phyloP scores from a whole-genome alignment of 2,113 vertebrate genomes.

The Neomonachus schauinslandi region DNA sequence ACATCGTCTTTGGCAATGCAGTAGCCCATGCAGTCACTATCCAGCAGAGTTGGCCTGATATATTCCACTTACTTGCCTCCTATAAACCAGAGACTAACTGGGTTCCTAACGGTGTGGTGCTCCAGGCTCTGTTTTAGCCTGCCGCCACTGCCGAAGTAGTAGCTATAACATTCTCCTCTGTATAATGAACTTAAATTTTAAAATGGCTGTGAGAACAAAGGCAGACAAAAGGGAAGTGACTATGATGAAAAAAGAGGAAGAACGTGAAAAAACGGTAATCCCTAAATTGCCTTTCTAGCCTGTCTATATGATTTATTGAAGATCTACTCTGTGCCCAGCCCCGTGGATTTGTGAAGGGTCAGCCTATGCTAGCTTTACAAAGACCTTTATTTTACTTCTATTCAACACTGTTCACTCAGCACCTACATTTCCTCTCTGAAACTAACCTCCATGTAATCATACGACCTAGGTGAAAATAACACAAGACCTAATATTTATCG shows the following conservation, averaged over 20 bases:
- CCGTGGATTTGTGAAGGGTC: not conserved
- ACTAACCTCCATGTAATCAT: not conserved
- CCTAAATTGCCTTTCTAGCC: not conserved
- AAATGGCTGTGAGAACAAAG: not conserved
- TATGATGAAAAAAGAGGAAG: not conserved
- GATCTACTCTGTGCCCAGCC: not conserved
- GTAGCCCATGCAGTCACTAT: not conserved
- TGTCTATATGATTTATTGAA: not conserved
- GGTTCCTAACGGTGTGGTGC: not conserved
- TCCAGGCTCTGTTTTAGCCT: not conserved
- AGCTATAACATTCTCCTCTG: not conserved
- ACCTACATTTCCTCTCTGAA: constrained; percentile 14
- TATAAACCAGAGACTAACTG: not conserved
- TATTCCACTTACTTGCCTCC: not conserved
- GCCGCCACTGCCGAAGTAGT: not conserved
- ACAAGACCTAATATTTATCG: not conserved
- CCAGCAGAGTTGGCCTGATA: not conserved
- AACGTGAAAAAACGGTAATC: not conserved
- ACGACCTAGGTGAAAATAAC: constrained; percentile 42
- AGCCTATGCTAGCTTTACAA: not conserved
- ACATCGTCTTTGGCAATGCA: not conserved
- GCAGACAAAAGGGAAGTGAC: not conserved
- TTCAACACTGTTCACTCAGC: not conserved
- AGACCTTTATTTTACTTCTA: not conserved
- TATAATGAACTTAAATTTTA: not conserved